Evolutionary conservation across 2,888 invertebrate species (phyloP), one percentile per base, ranked within the genome.

Genomic region (Altica lythri): DNA sequence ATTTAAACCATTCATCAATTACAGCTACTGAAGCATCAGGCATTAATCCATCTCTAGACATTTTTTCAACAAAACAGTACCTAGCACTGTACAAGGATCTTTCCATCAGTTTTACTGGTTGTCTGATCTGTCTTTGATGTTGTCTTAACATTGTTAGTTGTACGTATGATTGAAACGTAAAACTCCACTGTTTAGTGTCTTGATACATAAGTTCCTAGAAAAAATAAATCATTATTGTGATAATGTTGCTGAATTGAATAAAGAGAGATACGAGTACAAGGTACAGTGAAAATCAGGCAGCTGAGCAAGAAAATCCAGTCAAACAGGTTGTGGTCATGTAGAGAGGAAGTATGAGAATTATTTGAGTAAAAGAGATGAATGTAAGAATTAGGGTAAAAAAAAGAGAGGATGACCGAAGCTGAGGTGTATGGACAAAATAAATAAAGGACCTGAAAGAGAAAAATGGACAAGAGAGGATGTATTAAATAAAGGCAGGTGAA

Each of bases 91-190:
- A 76, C 14, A 77, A 62, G 1, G 86, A 86, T 50, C 88, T 73
- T 69, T 88, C 88, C 80, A 88, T 84, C 57, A 88, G 71, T 73
- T 86, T 86, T 16, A 85, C 78, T 1, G 81, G 78, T 19, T 71
- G 67, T 5, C 62, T 52, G 2, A 77, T 78, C 53, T 72, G 64
- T 34, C 80, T 79, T 1, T 81, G 81, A 70, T 92, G 92, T 44
- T 86, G 82, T 70, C 90, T 83, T 17, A 91, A 75, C 80, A 92
- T 86, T 14, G 88, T 90, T 42, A 92, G 79, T 69, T 90, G 89
- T 0, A 92, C 91, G 67, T 91, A 90, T 4, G 89, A 88, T 75
- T 92, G 90, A 73, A 92, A 92, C 2, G 89, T 79, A 67, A 89
- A 86, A 47, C 83, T 83, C 86, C 90, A 91, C 59, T 86, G 83